phyloP scores from a whole-genome alignment of 1,140 invertebrate species.

The Akabosia matsudoensis region DNA sequence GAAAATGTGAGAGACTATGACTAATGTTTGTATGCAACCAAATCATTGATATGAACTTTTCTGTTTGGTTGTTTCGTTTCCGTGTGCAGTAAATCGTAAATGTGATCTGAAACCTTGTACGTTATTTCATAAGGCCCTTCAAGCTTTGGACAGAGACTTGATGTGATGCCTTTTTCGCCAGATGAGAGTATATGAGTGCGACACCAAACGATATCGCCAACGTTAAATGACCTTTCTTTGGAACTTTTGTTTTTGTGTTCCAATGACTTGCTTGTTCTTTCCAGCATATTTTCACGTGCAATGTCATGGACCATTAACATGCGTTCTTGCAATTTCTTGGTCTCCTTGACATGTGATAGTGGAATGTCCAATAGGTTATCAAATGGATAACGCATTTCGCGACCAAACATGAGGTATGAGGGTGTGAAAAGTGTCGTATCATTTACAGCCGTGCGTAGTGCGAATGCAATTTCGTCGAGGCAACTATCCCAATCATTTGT shows the following conservation, averaged over 20 bases:
- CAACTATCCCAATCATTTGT: constrained; percentile 48
- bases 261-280: neutral
- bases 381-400: constrained; percentile 46
- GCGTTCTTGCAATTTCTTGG: neutral
- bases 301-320: neutral
- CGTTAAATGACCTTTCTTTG: neutral
- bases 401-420: constrained; percentile 50
- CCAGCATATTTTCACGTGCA: neutral
- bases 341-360: neutral
- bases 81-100: neutral
- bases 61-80: neutral
- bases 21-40: too few species aligned
- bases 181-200: neutral
- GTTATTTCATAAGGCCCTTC: neutral
- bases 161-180: neutral
- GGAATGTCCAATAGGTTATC: constrained; percentile 21
- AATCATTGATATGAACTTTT: neutral
- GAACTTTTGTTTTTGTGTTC: neutral
- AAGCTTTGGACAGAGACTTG: neutral
- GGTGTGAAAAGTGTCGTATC: constrained; percentile 50
- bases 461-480: constrained; percentile 51
- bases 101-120: neutral
- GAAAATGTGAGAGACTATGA: too few species aligned
- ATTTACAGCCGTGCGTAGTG: constrained; percentile 51
- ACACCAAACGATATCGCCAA: neutral